A percentile compares a stretch with the other conserved stretches of the same genome.
Conservation (phyloP, 2,797 vertebrate species). For the Pelochelys cantorii region DNA sequence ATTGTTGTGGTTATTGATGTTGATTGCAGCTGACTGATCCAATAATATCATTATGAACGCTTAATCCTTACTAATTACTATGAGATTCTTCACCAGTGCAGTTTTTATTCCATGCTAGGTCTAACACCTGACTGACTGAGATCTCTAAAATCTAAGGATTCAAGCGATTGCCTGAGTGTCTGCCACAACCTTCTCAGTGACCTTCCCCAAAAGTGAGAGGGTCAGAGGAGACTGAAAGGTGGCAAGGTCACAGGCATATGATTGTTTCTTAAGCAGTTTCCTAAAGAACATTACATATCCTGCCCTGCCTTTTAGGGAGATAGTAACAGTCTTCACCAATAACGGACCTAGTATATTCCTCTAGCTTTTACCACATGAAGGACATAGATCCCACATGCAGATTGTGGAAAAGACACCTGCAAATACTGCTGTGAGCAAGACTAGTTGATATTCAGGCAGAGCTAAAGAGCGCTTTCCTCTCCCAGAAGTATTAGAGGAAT, state of each 20-base stretch:
- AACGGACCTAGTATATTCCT: neutral
- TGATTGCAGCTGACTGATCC: neutral
- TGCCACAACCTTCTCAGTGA: neutral
- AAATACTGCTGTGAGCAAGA: neutral
- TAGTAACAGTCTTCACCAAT: neutral
- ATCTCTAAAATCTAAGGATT: slow-evolving; percentile 1
- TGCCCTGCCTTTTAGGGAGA: neutral
- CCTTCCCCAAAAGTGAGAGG: neutral
- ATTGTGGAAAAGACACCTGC: neutral
- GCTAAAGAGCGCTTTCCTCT: neutral
- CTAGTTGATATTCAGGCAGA: neutral
- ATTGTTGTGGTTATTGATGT: neutral
- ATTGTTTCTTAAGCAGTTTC: neutral
- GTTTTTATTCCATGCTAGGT: neutral
- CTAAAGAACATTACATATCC: neutral
- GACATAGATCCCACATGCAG: neutral
- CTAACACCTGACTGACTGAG: neutral
- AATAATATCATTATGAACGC: accelerated
- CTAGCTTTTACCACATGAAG: neutral
- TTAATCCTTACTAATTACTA: neutral
- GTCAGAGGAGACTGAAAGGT: neutral
- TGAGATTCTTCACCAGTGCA: neutral
- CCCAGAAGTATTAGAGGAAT: neutral
- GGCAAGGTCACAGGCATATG: neutral
- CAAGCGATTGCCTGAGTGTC: neutral